Conservation (phyloP, 2,113 vertebrate species). For the Sphaerodactylus townsendi region DNA sequence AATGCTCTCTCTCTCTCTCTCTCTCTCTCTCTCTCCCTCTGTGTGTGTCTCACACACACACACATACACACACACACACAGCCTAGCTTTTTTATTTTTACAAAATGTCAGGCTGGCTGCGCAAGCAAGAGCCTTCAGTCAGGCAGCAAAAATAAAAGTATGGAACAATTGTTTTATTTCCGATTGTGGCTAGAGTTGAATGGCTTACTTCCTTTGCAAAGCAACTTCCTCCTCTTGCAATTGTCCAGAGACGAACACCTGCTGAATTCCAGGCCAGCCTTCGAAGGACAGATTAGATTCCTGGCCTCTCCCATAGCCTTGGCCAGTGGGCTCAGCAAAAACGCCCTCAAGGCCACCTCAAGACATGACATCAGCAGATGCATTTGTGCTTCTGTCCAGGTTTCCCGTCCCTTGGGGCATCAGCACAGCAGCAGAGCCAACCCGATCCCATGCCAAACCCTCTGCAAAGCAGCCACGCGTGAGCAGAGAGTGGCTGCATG, state of each 20-base stretch:
- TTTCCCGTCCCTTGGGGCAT: not conserved
- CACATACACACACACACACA: too few relatives aligned
- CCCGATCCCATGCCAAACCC: too few relatives aligned
- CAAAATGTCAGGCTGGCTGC: not conserved
- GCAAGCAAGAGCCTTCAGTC: not conserved
- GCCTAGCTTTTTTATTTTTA: not conserved
- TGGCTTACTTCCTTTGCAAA: constrained; percentile 42
- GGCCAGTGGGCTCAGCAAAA: not conserved
- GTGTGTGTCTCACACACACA: too few relatives aligned
- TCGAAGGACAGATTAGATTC: constrained; percentile 12
- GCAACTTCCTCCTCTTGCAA: constrained; percentile 42
- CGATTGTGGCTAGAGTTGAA: constrained; percentile 34
- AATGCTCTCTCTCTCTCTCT: not conserved
- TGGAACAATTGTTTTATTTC: constrained; percentile 28
- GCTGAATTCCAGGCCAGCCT: constrained; percentile 3
- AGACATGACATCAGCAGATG: too few relatives aligned
- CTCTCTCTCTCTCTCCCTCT: too few relatives aligned
- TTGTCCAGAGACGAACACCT: constrained; percentile 27
- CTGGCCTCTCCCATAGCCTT: not conserved
- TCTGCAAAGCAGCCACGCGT: too few relatives aligned
- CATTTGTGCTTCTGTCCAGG: not conserved
- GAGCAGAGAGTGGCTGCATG: too few relatives aligned
- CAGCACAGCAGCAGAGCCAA: too few relatives aligned
- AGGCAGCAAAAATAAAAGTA: not conserved
- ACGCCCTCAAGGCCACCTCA: not conserved